These are phyloP conservation scores for Helostoma temminkii DNA, from an alignment of 2,797 vertebrate genomes.

Conservation along the genomic window DNA sequence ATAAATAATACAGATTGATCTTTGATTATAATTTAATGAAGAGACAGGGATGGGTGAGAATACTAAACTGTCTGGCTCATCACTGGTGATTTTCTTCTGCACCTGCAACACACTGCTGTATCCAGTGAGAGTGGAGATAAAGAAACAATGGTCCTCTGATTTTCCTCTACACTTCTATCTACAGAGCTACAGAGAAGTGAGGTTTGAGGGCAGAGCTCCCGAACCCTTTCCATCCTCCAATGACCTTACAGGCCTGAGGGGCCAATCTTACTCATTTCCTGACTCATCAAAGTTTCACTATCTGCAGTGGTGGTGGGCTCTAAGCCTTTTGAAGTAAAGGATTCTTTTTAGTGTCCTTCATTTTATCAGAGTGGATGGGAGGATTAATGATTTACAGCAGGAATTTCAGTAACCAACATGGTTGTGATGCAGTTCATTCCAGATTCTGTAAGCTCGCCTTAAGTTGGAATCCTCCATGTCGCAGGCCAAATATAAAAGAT, in stretches of 20 bases:
- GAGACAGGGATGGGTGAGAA: not conserved
- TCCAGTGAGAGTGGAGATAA: not conserved
- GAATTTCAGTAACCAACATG: not conserved
- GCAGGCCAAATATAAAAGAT: not conserved
- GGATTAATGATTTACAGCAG: constrained; percentile 5
- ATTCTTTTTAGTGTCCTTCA: not conserved
- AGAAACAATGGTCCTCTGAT: not conserved
- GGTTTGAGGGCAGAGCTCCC: not conserved
- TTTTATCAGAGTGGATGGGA: not conserved
- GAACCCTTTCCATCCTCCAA: not conserved
- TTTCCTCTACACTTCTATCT: not conserved
- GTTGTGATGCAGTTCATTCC: not conserved
- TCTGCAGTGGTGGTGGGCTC: not conserved
- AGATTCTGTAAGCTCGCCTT: not conserved
- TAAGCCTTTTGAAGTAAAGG: constrained; percentile 2
- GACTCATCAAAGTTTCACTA: constrained; percentile 28
- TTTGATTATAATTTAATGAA: constrained; percentile 1
- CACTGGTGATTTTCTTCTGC: not conserved
- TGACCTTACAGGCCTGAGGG: not conserved
- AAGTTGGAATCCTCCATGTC: not conserved
- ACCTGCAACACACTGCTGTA: not conserved
- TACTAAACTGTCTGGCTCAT: not conserved
- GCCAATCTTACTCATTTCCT: not conserved
- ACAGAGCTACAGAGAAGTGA: not conserved
- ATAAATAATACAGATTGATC: constrained; percentile 18